Conservation (phyloP, 2,113 vertebrate genomes). For the Marmota monax region DNA sequence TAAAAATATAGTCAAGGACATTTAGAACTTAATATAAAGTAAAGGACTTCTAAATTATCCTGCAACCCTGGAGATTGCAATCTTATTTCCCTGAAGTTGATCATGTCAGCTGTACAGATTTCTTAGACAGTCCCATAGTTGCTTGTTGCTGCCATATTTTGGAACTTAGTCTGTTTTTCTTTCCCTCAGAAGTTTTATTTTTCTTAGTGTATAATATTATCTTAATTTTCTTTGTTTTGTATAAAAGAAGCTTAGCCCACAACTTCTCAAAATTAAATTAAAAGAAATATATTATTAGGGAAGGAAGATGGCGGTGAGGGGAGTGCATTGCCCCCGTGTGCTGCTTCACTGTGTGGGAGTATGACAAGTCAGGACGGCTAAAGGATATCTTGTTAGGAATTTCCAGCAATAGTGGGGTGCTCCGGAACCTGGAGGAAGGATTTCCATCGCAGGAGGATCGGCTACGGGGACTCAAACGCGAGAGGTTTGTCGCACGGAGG, state of each 20-base stretch:
- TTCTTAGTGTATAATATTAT: not conserved
- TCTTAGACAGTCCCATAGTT: conserved; percentile 30
- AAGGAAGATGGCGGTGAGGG: too few species aligned
- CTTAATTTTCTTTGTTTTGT: not conserved
- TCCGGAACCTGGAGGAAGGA: too few species aligned
- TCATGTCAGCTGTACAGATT: conserved; percentile 46
- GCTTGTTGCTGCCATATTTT: conserved; percentile 55
- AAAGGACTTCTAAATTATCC: not conserved
- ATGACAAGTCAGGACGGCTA: too few species aligned
- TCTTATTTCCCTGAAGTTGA: not conserved
- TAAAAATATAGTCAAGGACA: conserved; percentile 36
- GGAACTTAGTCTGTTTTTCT: not conserved
- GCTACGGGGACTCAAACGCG: too few species aligned
- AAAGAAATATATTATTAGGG: not conserved
- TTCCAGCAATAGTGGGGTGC: too few species aligned
- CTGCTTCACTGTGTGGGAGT: too few species aligned
- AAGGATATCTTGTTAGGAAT: too few species aligned
- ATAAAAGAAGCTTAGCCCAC: not conserved
- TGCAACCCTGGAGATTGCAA: not conserved
- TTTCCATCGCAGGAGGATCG: too few species aligned
- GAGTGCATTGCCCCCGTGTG: too few species aligned
- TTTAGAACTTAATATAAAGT: conserved; percentile 59
- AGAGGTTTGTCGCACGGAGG: too few species aligned
- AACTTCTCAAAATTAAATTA: not conserved
- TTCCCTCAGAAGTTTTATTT: not conserved